phyloP scores from a whole-genome alignment of 2,797 vertebrate species.

The Lutjanus argentimaculatus region DNA sequence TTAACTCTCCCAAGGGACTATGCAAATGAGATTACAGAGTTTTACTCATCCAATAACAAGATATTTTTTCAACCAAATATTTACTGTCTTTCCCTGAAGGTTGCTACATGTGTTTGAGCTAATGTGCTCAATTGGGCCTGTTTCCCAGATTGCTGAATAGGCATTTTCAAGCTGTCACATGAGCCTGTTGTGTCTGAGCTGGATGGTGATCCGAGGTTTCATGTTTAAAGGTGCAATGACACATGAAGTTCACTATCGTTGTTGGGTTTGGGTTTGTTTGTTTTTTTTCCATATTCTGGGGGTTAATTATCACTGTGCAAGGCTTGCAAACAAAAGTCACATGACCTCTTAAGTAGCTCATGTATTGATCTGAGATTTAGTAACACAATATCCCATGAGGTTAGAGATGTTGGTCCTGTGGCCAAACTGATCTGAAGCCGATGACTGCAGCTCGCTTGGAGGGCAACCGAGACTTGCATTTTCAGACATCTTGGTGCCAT shows the following conservation, averaged over 20 bases:
- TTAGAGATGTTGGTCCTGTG: constrained; percentile 21
- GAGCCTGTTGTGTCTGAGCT: constrained; percentile 5
- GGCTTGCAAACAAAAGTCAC: neutral
- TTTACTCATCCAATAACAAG: constrained; percentile 66
- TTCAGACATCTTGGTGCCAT: constrained; percentile 39
- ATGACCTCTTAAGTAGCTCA: constrained; percentile 16
- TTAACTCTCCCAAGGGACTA: constrained; percentile 60
- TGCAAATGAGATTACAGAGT: constrained; percentile 71
- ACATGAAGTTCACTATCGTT: neutral
- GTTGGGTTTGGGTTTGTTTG: neutral
- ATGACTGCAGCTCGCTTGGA: constrained; percentile 21
- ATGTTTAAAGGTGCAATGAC: neutral
- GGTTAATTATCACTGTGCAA: neutral
- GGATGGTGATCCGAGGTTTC: neutral
- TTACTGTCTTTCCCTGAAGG: constrained; percentile 64
- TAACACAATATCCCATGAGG: constrained; percentile 43
- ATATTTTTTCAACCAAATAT: constrained; percentile 61
- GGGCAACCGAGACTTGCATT: constrained; percentile 16
- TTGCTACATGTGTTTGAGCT: constrained; percentile 49
- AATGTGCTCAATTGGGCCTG: constrained; percentile 35
- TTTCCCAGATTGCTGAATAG: constrained; percentile 35
- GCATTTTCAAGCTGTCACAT: constrained; percentile 39
- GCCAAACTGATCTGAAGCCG: constrained; percentile 26
- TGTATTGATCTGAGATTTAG: constrained; percentile 40
- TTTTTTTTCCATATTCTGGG: neutral